phyloP scores from a whole-genome alignment of 1,140 invertebrate species.

The Argopecten irradians region DNA sequence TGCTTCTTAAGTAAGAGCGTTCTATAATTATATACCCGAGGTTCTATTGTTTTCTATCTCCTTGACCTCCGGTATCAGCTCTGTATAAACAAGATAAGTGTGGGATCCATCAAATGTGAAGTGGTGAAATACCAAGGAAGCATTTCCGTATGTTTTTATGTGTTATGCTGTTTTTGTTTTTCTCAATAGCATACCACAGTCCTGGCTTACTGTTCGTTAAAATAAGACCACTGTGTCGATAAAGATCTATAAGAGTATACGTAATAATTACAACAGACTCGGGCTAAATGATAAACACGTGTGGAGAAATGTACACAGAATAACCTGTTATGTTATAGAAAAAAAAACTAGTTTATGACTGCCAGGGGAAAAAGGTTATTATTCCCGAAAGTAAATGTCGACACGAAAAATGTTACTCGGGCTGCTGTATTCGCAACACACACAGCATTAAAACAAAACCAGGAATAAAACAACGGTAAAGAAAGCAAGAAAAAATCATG shows the following conservation, averaged over 20 bases:
- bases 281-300: background rate
- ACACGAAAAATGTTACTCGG: background rate
- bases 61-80: too few relatives aligned
- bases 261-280: conserved; percentile 2
- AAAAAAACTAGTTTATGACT: background rate
- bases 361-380: background rate
- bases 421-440: background rate
- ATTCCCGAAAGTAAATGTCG: background rate
- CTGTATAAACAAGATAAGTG: too few relatives aligned
- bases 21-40: too few relatives aligned
- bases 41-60: too few relatives aligned
- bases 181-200: background rate
- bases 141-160: too few relatives aligned
- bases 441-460: background rate
- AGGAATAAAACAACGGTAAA: background rate
- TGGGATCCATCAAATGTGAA: too few relatives aligned
- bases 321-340: background rate
- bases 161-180: background rate
- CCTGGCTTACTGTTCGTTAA: background rate
- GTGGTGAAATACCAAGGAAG: too few relatives aligned
- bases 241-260: background rate
- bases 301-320: background rate
- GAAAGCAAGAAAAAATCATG: background rate
- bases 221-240: background rate
- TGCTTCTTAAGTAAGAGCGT: too few relatives aligned